These are phyloP conservation scores for Hylaea fasciaria DNA, from an alignment of 2,888 invertebrate species.

Conservation along the genomic window DNA sequence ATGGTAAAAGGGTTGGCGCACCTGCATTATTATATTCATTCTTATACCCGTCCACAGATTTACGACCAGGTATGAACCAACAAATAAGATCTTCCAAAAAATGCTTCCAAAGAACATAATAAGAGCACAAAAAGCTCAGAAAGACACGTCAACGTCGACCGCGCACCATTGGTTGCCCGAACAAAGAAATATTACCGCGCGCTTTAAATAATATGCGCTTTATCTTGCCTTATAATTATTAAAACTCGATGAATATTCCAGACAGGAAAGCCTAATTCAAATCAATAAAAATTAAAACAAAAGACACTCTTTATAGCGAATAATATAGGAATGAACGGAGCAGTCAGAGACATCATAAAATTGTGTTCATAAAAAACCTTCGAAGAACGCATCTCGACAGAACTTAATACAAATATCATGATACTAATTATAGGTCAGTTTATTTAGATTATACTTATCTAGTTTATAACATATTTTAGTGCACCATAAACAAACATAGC, in stretches of 20 bases:
- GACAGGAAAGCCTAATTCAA: slow-evolving; percentile 31
- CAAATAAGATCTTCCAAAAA: slow-evolving; percentile 82
- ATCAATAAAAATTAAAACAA: slow-evolving; percentile 38
- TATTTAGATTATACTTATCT: slow-evolving; percentile 84
- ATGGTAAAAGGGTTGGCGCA: slow-evolving; percentile 74
- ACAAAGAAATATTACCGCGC: slow-evolving; percentile 81
- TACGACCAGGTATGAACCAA: slow-evolving; percentile 81
- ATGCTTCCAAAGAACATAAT: slow-evolving; percentile 80
- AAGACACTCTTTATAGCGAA: slow-evolving; percentile 23
- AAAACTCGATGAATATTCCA: slow-evolving; percentile 25
- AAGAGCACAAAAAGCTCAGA: slow-evolving; percentile 79
- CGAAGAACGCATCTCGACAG: slow-evolving; percentile 49
- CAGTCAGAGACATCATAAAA: slow-evolving; percentile 55
- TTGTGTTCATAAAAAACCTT: slow-evolving; percentile 58
- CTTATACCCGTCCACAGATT: slow-evolving; percentile 74
- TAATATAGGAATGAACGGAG: slow-evolving; percentile 33
- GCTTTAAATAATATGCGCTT: slow-evolving; percentile 69
- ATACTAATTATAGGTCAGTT: slow-evolving; percentile 80
- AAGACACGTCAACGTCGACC: slow-evolving; percentile 75
- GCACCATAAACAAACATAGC: slow-evolving; percentile 84
- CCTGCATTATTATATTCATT: slow-evolving; percentile 72
- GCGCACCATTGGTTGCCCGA: slow-evolving; percentile 77
- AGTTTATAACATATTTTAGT: slow-evolving; percentile 85
- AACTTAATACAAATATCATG: slow-evolving; percentile 72
- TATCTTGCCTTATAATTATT: slow-evolving; percentile 57